Base-by-base conservation (phyloP, 2,797 vertebrate species). In the Meda fulgida region DNA sequence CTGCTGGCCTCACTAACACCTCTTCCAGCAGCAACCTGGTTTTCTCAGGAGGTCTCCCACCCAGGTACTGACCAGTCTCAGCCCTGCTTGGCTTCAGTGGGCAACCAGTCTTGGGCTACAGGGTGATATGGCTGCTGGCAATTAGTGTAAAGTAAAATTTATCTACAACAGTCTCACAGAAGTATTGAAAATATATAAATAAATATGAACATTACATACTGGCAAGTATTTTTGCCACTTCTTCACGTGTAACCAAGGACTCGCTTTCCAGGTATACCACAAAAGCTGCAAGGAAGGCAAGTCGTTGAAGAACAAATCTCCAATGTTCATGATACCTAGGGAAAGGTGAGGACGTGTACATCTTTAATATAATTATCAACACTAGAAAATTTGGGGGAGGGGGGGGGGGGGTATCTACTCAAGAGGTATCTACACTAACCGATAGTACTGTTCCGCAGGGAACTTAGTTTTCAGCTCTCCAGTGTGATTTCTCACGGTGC, bases 271-370 rank as follows among this genome's bases (percentile, higher is more conserved):
- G 91, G 92, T 98, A 99, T 65, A 98, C 96, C 0, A 97, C 96
- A 2, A 99, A 99, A 0, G 98, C 96, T 6, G 97, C 96, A 89
- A 99, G 91, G 90, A 99, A 99, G 26, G 95, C 95, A 90, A 99
- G 80, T 21, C 98, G 96, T 92, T 99, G 98, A 89, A 99, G 92
- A 66, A 99, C 98, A 89, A 99, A 99, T 87, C 98, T 94, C 98
- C 98, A 99, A 89, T 98, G 98, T 85, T 99, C 98, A 2, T 99
- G 97, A 91, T 98, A 99, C 92, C 98, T 99, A 85, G 5, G 84
- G n/a, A 51, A 79, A 89, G 43, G 19, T 40, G 48, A 89, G 58
- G 36, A 70, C 19, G 18, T 66, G 19, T 16, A 18, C 14, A 51
- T 53, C 2, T 26, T 29, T 3, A 3, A 43, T 10, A 18, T 8